Percentiles rank a stretch among this genome's conserved stretches.
Evolutionary conservation across 2,888 invertebrate species (phyloP).

Genomic region (Cephalotes varians): DNA sequence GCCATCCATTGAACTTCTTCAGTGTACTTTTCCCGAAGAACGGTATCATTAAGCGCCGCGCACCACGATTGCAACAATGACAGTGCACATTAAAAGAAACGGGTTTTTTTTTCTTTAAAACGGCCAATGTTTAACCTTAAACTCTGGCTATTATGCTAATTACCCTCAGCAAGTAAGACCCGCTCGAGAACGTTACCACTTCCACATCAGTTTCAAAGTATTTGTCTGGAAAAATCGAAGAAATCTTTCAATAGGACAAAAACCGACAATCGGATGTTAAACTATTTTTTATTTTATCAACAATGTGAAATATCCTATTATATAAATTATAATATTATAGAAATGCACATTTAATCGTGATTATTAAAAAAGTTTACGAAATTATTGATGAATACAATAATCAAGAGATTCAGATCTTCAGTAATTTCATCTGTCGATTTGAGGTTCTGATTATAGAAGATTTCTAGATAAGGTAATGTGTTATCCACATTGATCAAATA

Average conservation of each 20-base stretch:
- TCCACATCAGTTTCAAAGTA: neutral
- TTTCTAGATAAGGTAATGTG: neutral
- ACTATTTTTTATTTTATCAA: neutral
- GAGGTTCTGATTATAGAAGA: neutral
- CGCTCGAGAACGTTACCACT: conserved; percentile 5
- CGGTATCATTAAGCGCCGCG: conserved; percentile 42
- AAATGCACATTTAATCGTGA: neutral
- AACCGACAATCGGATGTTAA: neutral
- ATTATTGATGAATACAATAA: neutral
- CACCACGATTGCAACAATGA: conserved; percentile 31
- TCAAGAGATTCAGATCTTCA: neutral
- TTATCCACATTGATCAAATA: neutral
- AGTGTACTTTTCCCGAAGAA: conserved; percentile 39
- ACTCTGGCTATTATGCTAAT: conserved; percentile 49
- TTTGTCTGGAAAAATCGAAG: neutral
- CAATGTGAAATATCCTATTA: neutral
- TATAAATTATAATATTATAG: neutral
- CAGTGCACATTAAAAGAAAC: conserved; percentile 46
- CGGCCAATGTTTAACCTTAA: conserved; percentile 41
- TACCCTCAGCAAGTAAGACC: neutral
- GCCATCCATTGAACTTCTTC: conserved; percentile 50
- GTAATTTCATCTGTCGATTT: neutral
- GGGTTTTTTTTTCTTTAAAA: neutral
- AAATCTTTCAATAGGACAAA: neutral
- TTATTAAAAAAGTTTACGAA: neutral